Evolutionary conservation across 2,888 invertebrate genomes (phyloP).

Genomic region (Xestia xanthographa): DNA sequence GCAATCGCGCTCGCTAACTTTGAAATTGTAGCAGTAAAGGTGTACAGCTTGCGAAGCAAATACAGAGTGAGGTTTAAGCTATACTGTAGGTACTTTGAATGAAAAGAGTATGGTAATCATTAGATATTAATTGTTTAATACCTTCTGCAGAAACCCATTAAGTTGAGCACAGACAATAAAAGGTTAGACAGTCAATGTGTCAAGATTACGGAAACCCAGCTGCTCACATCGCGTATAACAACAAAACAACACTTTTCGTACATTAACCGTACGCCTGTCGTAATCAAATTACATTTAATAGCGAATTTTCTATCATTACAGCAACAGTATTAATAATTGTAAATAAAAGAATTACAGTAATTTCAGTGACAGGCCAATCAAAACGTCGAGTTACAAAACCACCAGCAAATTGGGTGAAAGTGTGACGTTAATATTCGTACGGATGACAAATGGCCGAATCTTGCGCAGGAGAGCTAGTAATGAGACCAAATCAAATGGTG

Average conservation of each 20-base stretch:
- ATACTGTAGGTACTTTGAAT: background rate
- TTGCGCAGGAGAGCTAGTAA: slow-evolving; percentile 77
- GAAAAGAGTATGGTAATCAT: slow-evolving; percentile 25
- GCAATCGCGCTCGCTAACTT: slow-evolving; percentile 52
- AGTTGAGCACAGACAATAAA: slow-evolving; percentile 41
- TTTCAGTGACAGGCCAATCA: slow-evolving; percentile 78
- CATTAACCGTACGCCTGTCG: slow-evolving; percentile 59
- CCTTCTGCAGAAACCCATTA: slow-evolving; percentile 40
- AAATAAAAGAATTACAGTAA: slow-evolving; percentile 79
- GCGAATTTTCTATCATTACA: slow-evolving; percentile 70
- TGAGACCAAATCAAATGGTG: slow-evolving; percentile 82
- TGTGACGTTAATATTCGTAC: slow-evolving; percentile 86
- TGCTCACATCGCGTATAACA: slow-evolving; percentile 45
- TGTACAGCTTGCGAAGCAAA: slow-evolving; percentile 22
- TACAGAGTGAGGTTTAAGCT: slow-evolving; percentile 10
- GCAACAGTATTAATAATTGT: slow-evolving; percentile 71
- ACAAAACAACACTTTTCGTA: slow-evolving; percentile 54
- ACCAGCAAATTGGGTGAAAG: slow-evolving; percentile 87
- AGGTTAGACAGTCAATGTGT: slow-evolving; percentile 61
- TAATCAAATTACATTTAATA: slow-evolving; percentile 70
- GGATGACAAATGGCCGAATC: slow-evolving; percentile 87
- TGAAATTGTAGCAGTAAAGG: slow-evolving; percentile 44
- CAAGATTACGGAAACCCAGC: slow-evolving; percentile 53
- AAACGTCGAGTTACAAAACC: slow-evolving; percentile 82
- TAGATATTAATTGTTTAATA: slow-evolving; percentile 42